These are phyloP conservation scores for Gobio gobio DNA, from an alignment of 2,113 vertebrate genomes.

Conservation along the genomic window DNA sequence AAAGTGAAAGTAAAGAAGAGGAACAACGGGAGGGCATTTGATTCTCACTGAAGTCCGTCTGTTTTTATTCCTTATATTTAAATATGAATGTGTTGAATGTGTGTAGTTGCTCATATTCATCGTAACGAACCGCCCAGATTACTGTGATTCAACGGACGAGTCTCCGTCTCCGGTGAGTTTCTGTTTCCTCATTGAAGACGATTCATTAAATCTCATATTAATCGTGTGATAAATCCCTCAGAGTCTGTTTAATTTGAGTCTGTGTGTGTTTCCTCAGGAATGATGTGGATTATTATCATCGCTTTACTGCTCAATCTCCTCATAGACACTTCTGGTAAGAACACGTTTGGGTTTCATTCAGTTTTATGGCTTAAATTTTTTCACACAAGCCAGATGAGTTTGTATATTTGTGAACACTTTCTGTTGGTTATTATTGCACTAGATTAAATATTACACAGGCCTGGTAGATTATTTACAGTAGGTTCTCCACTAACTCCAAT, in stretches of 20 bases:
- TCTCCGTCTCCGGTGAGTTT: not conserved
- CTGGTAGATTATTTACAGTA: not conserved
- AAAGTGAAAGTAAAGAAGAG: not conserved
- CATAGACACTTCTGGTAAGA: conserved; percentile 27
- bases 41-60: not conserved
- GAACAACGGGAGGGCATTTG: not conserved
- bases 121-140: no score
- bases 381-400: not conserved
- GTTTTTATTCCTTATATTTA: not conserved
- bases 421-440: not conserved
- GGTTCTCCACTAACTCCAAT: no score
- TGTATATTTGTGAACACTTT: not conserved
- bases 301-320: not conserved
- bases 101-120: no score
- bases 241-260: not conserved
- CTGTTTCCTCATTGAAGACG: not conserved
- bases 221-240: not conserved
- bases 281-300: not conserved
- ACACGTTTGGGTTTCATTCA: not conserved
- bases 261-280: not conserved
- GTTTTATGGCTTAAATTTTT: not conserved
- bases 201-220: not conserved
- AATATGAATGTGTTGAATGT: no score
- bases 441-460: no score
- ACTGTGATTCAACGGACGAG: not conserved